A percentile compares a stretch with the other conserved stretches of the same genome.
Evolutionary conservation across 64 coral and sea anemone genomes (phyloP).

Genomic region (Stylophora pistillata): DNA sequence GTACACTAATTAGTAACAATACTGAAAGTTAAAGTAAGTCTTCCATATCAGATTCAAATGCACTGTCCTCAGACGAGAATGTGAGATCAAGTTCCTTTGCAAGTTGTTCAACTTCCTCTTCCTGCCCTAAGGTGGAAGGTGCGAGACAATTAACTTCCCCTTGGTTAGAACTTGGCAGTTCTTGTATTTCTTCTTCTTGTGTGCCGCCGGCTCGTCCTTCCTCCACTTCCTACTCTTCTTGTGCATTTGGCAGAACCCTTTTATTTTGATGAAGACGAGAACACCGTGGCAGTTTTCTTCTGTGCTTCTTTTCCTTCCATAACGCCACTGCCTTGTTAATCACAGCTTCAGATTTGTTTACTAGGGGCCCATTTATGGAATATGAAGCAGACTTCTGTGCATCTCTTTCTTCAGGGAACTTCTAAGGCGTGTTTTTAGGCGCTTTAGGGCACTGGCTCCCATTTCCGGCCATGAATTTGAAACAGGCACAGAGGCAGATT

Average conservation of each 20-base stretch:
- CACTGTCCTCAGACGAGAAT: constrained; percentile 28
- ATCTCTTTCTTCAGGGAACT: constrained; percentile 41
- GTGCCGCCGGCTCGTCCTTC: constrained; percentile 1
- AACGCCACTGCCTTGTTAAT: constrained; percentile 59
- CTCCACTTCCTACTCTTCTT: constrained; percentile 11
- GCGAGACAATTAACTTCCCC: constrained; percentile 4
- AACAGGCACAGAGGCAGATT: constrained; percentile 70
- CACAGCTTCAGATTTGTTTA: constrained; percentile 61
- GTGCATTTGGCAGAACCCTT: background rate
- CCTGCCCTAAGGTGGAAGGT: constrained; percentile 21
- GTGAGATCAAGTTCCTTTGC: constrained; percentile 42
- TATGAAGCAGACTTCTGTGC: too few relatives aligned
- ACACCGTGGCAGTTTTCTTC: constrained; percentile 40
- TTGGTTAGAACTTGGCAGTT: constrained; percentile 37
- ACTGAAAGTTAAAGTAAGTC: constrained; percentile 54
- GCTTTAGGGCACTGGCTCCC: constrained; percentile 61
- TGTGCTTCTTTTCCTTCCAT: constrained; percentile 56
- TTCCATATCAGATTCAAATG: constrained; percentile 33
- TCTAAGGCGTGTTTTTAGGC: constrained; percentile 57
- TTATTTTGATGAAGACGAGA: background rate
- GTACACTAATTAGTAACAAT: constrained; percentile 54
- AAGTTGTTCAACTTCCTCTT: constrained; percentile 35
- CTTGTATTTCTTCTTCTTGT: constrained; percentile 10
- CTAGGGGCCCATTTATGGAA: constrained; percentile 62
- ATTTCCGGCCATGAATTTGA: constrained; percentile 65